phyloP scores from a whole-genome alignment of 1,140 invertebrate species.

The Cepaea nemoralis region DNA sequence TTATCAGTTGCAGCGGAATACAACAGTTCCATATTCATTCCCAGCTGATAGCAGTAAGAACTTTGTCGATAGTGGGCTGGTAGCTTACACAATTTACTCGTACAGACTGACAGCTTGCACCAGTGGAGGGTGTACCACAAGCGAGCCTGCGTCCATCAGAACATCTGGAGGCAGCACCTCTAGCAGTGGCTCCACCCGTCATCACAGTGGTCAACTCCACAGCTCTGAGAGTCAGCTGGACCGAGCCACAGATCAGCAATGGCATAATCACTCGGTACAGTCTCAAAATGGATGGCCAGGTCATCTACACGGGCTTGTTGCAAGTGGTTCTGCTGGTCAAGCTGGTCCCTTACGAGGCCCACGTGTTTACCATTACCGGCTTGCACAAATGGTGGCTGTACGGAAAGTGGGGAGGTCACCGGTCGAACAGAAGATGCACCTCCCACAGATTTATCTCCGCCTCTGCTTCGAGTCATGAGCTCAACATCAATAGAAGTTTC shows the following conservation, averaged over 20 bases:
- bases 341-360: constrained; percentile 60
- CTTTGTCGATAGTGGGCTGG: constrained; percentile 59
- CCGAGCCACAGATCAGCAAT: constrained; percentile 60
- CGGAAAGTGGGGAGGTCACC: constrained; percentile 58
- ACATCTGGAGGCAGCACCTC: constrained; percentile 66
- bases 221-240: constrained; percentile 60
- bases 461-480: constrained; percentile 65
- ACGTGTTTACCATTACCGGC: constrained; percentile 64
- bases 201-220: constrained; percentile 59
- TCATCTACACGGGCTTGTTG: constrained; percentile 61
- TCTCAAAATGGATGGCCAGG: constrained; percentile 58
- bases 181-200: constrained; percentile 55
- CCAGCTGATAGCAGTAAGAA: constrained; percentile 47
- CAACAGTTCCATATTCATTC: constrained; percentile 62
- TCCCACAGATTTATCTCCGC: constrained; percentile 58
- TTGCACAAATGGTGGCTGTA: constrained; percentile 70
- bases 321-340: constrained; percentile 45
- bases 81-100: constrained; percentile 63
- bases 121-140: constrained; percentile 67
- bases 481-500: constrained; percentile 66
- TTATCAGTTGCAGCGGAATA: constrained; percentile 66
- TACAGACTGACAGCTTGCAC: constrained; percentile 67
- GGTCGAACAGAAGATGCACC: constrained; percentile 62
- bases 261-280: constrained; percentile 62
- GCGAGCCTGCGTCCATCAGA: constrained; percentile 54